A percentile compares a stretch with the other conserved stretches of the same genome.
Conservation (phyloP, 2,888 invertebrate species). For the Tenthredo distinguenda region DNA sequence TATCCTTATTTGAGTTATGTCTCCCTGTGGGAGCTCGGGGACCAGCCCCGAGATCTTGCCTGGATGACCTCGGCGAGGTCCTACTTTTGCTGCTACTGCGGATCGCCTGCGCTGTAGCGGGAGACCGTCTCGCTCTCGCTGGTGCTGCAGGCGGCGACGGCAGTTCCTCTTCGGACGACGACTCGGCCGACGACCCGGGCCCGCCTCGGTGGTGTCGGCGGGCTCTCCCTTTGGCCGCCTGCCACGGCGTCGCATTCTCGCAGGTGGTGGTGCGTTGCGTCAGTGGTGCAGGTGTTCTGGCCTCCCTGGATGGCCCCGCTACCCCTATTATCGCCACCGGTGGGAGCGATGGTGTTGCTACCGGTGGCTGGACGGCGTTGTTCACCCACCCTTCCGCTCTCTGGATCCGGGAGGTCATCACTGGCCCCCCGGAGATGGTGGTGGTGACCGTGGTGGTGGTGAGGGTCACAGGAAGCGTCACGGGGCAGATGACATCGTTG, state of each 20-base stretch:
- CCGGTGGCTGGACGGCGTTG: background rate
- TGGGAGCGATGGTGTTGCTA: background rate
- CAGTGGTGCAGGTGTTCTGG: background rate
- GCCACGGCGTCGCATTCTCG: background rate
- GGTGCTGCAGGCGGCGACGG: background rate
- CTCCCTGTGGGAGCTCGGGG: background rate
- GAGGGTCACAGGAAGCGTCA: background rate
- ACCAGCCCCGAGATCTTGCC: too few relatives aligned
- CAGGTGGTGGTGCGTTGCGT: background rate
- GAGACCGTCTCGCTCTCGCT: background rate
- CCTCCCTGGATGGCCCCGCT: slow-evolving; percentile 5
- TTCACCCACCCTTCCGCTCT: background rate
- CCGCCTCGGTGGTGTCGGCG: background rate
- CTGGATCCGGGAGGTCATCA: too few relatives aligned
- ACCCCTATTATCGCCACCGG: too few relatives aligned
- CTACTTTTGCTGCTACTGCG: background rate
- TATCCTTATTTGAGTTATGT: background rate
- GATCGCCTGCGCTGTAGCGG: background rate
- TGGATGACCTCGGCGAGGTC: too few relatives aligned
- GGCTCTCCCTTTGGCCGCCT: background rate
- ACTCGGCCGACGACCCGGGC: background rate
- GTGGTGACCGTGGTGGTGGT: background rate
- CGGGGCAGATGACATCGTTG: background rate
- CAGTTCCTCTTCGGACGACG: background rate
- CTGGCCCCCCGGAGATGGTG: background rate